phyloP scores from a whole-genome alignment of 1,140 invertebrate species.

The Uloborus diversus region DNA sequence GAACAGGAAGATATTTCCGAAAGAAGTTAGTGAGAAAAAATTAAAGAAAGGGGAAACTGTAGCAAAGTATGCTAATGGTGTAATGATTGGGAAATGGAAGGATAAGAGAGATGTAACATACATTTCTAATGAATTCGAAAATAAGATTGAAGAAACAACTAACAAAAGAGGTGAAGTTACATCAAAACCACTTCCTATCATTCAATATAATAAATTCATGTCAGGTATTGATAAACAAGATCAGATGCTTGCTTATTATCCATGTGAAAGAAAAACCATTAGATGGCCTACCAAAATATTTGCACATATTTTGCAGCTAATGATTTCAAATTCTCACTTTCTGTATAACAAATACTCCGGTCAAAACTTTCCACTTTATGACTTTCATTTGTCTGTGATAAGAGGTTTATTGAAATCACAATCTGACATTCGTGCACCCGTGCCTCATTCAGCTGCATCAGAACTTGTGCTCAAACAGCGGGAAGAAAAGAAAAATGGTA shows the following conservation, averaged over 20 bases:
- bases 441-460: too few relatives aligned
- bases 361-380: too few relatives aligned
- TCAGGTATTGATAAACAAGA: slow-evolving; percentile 16
- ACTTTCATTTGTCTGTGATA: too few relatives aligned
- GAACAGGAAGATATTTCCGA: background rate
- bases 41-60: background rate
- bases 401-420: too few relatives aligned
- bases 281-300: too few relatives aligned
- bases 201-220: background rate
- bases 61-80: background rate
- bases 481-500: too few relatives aligned
- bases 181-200: slow-evolving; percentile 1
- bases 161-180: slow-evolving; percentile 16
- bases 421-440: too few relatives aligned
- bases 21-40: slow-evolving; percentile 4
- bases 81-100: slow-evolving; percentile 31
- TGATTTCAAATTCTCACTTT: too few relatives aligned
- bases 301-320: too few relatives aligned
- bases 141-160: background rate
- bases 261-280: slow-evolving; percentile 22
- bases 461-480: too few relatives aligned
- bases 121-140: slow-evolving; percentile 16
- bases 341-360: too few relatives aligned
- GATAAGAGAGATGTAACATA: background rate
- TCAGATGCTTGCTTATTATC: slow-evolving; percentile 21